phyloP scores from a whole-genome alignment of 2,888 invertebrate species.

The Siphonodentalium dalli region DNA sequence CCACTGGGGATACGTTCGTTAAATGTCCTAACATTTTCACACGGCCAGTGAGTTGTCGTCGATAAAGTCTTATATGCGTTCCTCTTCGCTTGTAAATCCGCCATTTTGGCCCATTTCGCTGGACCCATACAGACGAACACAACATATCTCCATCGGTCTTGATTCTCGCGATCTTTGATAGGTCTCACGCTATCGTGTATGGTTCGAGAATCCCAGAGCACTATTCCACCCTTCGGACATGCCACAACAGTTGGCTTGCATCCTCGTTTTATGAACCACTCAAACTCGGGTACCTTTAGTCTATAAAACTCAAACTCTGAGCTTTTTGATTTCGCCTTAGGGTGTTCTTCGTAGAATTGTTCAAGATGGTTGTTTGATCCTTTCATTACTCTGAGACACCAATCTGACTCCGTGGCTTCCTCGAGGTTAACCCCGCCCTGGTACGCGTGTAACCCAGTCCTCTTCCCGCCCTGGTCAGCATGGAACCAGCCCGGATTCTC shows the following conservation, averaged over 20 bases:
- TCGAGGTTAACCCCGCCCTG: too few species aligned
- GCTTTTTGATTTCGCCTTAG: too few species aligned
- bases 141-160: conserved; percentile 35
- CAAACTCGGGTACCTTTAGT: too few species aligned
- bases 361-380: too few species aligned
- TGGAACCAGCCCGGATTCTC: too few species aligned
- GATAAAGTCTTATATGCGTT: conserved; percentile 30
- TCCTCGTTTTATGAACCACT: too few species aligned
- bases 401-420: too few species aligned
- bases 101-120: conserved; percentile 31
- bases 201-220: conserved; percentile 43
- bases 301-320: too few species aligned
- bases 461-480: too few species aligned
- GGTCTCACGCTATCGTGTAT: conserved; percentile 38
- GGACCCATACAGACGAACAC: conserved; percentile 41
- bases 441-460: too few species aligned
- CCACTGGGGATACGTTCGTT: conserved; percentile 19
- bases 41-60: conserved; percentile 36
- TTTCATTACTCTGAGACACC: too few species aligned
- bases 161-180: conserved; percentile 22
- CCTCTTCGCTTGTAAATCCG: conserved; percentile 27
- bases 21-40: conserved; percentile 22
- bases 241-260: conserved; percentile 28
- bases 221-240: conserved; percentile 37
- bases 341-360: too few species aligned